Conservation (phyloP, 2,797 vertebrate species). For the Phyllotis vaccarum region DNA sequence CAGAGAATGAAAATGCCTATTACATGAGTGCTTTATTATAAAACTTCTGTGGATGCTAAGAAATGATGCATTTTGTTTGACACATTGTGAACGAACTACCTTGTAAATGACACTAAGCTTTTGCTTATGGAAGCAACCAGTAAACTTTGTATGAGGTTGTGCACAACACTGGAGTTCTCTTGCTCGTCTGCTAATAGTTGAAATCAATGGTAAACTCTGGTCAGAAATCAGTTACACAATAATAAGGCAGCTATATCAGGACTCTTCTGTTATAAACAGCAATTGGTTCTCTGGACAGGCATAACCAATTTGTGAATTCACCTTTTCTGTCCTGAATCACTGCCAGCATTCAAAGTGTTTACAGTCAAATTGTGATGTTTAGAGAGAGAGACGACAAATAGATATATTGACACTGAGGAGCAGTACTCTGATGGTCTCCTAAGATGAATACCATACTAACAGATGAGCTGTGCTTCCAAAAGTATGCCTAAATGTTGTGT, state of each 20-base stretch:
- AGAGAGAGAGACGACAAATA: neutral
- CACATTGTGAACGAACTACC: neutral
- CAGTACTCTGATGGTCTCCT: neutral
- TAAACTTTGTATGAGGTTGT: neutral
- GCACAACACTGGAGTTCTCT: neutral
- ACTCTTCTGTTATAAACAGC: neutral
- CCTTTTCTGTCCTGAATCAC: neutral
- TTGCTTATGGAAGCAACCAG: neutral
- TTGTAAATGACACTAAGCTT: neutral
- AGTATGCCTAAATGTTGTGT: neutral
- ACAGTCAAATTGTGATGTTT: too few species aligned
- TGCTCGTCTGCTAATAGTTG: neutral
- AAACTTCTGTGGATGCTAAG: neutral
- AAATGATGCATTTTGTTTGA: neutral
- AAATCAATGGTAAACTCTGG: neutral
- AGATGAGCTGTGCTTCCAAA: too few species aligned
- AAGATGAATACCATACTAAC: neutral
- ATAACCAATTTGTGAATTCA: neutral
- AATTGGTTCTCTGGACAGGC: neutral
- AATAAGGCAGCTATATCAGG: neutral
- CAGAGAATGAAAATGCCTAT: neutral
- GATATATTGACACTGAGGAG: neutral
- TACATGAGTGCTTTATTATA: neutral
- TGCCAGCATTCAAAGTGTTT: neutral
- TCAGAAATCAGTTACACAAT: too few species aligned